These are phyloP conservation scores for Philotrypesis tridentata DNA, from an alignment of 1,140 invertebrate genomes.

Conservation along the genomic window DNA sequence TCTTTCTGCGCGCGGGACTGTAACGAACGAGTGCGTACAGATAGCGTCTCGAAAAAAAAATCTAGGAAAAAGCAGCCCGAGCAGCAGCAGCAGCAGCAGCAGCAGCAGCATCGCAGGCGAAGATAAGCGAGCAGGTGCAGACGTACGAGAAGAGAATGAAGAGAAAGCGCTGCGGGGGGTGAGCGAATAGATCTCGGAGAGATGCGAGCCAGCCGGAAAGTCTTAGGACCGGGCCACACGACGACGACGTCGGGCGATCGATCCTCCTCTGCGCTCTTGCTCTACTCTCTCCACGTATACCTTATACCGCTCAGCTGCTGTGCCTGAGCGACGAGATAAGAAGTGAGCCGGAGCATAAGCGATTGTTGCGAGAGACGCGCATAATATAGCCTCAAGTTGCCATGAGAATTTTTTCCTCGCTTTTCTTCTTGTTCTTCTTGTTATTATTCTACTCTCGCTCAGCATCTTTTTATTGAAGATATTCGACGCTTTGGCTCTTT, in stretches of 20 bases:
- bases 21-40: background rate
- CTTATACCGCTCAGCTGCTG: background rate
- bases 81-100: background rate
- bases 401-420: background rate
- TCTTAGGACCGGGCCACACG: slow-evolving; percentile 9
- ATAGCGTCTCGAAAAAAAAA: background rate
- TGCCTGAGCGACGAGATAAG: slow-evolving; percentile 8
- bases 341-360: background rate
- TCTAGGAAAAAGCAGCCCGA: background rate
- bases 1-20: background rate
- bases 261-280: background rate
- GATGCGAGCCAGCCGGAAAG: slow-evolving; percentile 4
- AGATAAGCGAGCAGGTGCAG: slow-evolving; percentile 12
- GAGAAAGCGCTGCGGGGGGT: background rate
- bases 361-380: background rate
- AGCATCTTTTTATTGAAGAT: background rate
- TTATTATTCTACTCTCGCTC: too few species aligned
- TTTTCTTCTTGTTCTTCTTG: background rate
- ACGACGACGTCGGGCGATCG: background rate
- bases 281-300: too few species aligned
- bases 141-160: slow-evolving; percentile 6
- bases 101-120: background rate
- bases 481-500: background rate
- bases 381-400: background rate
- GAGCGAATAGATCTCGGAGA: background rate